A percentile compares a stretch with the other conserved stretches of the same genome.
Conservation (phyloP, 2,888 invertebrate species). For the Monochamus alternatus region DNA sequence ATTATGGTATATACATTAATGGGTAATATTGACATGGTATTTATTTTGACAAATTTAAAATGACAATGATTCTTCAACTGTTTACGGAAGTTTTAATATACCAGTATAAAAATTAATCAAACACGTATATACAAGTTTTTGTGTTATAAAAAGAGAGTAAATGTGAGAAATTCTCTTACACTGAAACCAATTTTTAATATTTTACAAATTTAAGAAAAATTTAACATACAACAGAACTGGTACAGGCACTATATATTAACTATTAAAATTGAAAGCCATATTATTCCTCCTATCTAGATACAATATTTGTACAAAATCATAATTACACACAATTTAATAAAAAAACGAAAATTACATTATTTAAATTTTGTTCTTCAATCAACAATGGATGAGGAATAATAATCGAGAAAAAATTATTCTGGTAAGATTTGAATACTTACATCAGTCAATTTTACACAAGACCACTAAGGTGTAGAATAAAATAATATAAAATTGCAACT, state of each 20-base stretch:
- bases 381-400: neutral
- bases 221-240: neutral
- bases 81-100: slow-evolving; percentile 42
- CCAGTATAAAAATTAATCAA: neutral
- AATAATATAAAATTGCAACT: neutral
- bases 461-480: neutral
- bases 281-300: neutral
- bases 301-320: neutral
- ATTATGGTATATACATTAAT: slow-evolving; percentile 46
- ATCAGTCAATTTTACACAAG: neutral
- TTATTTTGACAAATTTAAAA: slow-evolving; percentile 37
- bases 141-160: neutral
- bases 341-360: neutral
- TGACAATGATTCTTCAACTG: slow-evolving; percentile 30
- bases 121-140: neutral
- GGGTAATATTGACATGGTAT: slow-evolving; percentile 44
- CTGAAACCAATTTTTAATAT: neutral
- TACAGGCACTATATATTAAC: neutral
- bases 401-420: neutral
- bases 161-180: neutral
- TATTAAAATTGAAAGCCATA: neutral
- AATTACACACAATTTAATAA: neutral
- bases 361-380: neutral
- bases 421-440: neutral
- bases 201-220: neutral